phyloP scores from a whole-genome alignment of 2,888 invertebrate species.

The Pantelozetes paolii region DNA sequence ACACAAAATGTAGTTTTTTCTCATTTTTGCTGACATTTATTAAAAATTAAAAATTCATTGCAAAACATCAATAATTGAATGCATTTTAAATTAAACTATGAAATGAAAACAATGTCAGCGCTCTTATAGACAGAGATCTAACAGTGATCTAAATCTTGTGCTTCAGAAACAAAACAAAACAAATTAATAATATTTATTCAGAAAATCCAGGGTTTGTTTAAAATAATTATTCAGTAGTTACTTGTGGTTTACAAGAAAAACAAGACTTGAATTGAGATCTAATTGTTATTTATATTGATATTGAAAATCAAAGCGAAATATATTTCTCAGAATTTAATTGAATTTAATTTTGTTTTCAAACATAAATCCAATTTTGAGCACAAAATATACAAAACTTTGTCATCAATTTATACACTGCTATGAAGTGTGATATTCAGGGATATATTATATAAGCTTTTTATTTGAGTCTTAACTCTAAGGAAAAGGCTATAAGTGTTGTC shows the following conservation, averaged over 20 bases:
- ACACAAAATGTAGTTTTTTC: no score
- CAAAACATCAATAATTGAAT: no score
- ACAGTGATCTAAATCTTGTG: not conserved
- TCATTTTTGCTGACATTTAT: no score
- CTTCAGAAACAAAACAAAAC: conserved; percentile 12
- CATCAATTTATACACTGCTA: not conserved
- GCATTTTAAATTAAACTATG: no score
- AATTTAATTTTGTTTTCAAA: not conserved
- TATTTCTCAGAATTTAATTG: not conserved
- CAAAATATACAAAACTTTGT: not conserved
- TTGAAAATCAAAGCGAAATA: not conserved
- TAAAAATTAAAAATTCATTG: no score
- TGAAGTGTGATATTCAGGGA: not conserved
- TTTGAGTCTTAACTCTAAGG: not conserved
- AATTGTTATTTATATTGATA: not conserved
- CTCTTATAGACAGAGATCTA: no score
- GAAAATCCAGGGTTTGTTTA: not conserved
- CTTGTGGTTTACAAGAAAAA: conserved; percentile 4
- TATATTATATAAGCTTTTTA: conserved; percentile 15
- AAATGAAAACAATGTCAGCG: no score
- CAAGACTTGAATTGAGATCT: not conserved
- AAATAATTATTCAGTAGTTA: not conserved
- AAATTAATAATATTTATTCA: not conserved
- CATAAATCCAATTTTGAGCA: not conserved
- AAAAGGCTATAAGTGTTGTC: not conserved